Conservation (phyloP, 2,113 vertebrate species). For the Benthochromis sp. region DNA sequence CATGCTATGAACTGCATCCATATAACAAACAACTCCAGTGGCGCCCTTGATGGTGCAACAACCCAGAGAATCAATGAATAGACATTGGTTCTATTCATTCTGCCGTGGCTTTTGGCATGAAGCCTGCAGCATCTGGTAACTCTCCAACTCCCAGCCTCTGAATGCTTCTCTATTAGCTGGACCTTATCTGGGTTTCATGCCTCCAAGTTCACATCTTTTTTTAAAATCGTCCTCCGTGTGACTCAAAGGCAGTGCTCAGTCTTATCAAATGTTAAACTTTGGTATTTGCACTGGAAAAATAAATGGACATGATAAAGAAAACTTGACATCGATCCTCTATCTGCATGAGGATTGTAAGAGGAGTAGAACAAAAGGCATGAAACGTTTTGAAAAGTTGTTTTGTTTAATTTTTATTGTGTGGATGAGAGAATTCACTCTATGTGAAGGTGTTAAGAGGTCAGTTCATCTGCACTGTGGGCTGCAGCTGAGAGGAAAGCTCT, state of each 20-base stretch:
- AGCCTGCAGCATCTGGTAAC: slow-evolving; percentile 15
- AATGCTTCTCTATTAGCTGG: background rate
- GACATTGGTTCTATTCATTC: slow-evolving; percentile 37
- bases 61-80: slow-evolving; percentile 39
- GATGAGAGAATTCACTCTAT: background rate
- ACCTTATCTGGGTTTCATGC: background rate
- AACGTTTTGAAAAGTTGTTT: background rate
- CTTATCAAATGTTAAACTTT: background rate
- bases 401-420: background rate
- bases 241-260: background rate
- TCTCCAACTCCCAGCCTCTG: background rate
- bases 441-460: background rate
- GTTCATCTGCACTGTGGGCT: background rate
- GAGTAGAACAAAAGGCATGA: background rate
- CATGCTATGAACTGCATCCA: slow-evolving; percentile 19
- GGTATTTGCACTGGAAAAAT: background rate
- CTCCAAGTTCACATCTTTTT: background rate
- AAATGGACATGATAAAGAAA: background rate
- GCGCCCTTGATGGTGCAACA: slow-evolving; percentile 20
- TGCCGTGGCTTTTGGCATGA: slow-evolving; percentile 11
- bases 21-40: slow-evolving; percentile 43
- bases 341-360: background rate
- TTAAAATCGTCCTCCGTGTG: background rate
- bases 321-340: background rate
- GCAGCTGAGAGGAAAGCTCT: background rate